These are phyloP conservation scores for Verasper variegatus DNA, from an alignment of 2,113 vertebrate species.

Conservation along the genomic window DNA sequence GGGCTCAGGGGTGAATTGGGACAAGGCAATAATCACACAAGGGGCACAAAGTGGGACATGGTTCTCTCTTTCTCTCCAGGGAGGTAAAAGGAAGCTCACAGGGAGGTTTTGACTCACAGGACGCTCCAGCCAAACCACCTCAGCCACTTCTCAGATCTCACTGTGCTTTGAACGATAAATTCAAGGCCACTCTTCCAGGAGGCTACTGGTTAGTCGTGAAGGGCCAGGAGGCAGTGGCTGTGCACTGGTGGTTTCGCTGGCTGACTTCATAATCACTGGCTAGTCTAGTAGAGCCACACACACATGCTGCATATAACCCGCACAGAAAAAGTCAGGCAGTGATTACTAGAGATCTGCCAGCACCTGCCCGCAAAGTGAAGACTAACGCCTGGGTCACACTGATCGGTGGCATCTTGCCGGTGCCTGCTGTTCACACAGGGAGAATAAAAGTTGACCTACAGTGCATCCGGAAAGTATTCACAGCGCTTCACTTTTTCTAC, in stretches of 20 bases:
- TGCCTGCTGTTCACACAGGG: no score
- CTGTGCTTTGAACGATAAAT: constrained; percentile 20
- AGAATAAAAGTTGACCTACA: no score
- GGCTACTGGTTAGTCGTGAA: constrained; percentile 13
- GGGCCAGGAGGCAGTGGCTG: constrained; percentile 17
- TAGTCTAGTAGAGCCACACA: constrained; percentile 11
- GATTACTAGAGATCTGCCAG: no score
- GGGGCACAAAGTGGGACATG: no score
- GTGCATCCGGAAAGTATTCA: no score
- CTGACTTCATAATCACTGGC: constrained; percentile 20
- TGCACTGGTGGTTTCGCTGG: constrained; percentile 12
- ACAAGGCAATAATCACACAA: neutral
- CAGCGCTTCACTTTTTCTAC: no score
- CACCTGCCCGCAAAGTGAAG: no score
- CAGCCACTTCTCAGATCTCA: constrained; percentile 3
- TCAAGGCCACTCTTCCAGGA: constrained; percentile 22
- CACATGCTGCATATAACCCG: neutral
- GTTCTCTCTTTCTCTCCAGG: neutral
- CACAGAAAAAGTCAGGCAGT: neutral
- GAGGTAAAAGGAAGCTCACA: constrained; percentile 18
- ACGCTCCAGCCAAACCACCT: constrained; percentile 15
- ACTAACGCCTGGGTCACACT: no score
- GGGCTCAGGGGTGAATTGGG: no score
- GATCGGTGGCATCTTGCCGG: no score
- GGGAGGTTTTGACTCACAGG: constrained; percentile 20